phyloP scores from a whole-genome alignment of 2,797 vertebrate species.

The Aeoliscus strigatus region DNA sequence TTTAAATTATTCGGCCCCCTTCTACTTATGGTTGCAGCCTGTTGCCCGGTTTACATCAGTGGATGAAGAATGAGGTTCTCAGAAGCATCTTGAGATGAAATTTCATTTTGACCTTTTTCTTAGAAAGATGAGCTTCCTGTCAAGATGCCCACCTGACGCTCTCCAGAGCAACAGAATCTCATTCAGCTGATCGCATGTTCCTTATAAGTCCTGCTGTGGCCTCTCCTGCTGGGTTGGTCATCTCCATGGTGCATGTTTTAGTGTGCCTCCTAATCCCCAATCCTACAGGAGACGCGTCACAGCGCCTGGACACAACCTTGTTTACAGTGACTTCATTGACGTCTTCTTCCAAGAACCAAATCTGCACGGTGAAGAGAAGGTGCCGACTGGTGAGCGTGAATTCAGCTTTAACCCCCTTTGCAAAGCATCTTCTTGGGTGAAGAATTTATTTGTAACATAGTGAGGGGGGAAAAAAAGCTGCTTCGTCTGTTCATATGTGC shows the following conservation, averaged over 20 bases:
- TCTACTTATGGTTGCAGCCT: slow-evolving; percentile 15
- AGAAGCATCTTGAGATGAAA: slow-evolving; percentile 8
- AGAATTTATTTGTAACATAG: slow-evolving; percentile 15
- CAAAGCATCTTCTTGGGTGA: slow-evolving; percentile 28
- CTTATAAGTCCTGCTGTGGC: not conserved
- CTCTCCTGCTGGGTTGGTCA: slow-evolving; percentile 27
- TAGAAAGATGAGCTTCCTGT: slow-evolving; percentile 15
- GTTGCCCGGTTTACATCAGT: slow-evolving; percentile 52
- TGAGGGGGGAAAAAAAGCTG: slow-evolving; percentile 45
- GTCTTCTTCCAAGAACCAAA: slow-evolving; percentile 28
- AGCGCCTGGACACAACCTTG: not conserved
- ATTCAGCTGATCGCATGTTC: slow-evolving; percentile 2
- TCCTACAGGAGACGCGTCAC: slow-evolving; percentile 5
- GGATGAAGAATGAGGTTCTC: slow-evolving; percentile 20
- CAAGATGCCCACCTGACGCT: not conserved
- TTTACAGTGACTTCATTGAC: slow-evolving; percentile 25
- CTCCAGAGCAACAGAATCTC: slow-evolving; percentile 13
- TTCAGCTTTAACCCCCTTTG: slow-evolving; percentile 5
- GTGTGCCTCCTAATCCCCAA: slow-evolving; percentile 58
- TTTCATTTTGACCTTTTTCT: slow-evolving; percentile 7
- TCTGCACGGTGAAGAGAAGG: slow-evolving; percentile 9
- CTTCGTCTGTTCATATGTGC: slow-evolving; percentile 52
- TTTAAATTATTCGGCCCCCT: too few relatives aligned
- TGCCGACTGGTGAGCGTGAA: slow-evolving; percentile 21
- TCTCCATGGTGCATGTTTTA: slow-evolving; percentile 60